Percentiles rank a stretch among this genome's conserved stretches.
phyloP scores from a whole-genome alignment of 2,888 invertebrate genomes.

The Apoda limacodes region DNA sequence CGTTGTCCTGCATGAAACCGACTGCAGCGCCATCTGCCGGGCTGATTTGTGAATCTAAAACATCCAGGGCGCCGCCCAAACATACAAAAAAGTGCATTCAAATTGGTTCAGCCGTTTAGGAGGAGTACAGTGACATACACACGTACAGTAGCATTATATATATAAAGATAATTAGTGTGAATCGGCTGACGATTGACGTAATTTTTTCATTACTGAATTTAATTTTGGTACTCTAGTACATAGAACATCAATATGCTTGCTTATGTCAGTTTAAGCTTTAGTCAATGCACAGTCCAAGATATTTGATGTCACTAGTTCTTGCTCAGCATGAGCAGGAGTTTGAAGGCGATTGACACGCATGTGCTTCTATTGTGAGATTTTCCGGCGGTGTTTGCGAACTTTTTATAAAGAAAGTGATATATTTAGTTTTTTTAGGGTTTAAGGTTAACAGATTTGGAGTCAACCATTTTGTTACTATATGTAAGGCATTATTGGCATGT shows the following conservation, averaged over 20 bases:
- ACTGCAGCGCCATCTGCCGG: no score
- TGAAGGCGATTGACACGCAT: neutral
- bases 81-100: no score
- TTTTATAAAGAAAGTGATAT: conserved; percentile 1
- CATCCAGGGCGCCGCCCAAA: no score
- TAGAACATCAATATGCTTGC: conserved; percentile 1
- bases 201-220: no score
- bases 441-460: conserved; percentile 1
- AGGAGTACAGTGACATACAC: no score
- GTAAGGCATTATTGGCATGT: neutral
- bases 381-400: neutral
- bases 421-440: conserved; percentile 6
- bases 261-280: neutral
- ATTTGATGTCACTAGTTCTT: neutral
- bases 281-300: conserved; percentile 5
- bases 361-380: neutral
- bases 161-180: neutral
- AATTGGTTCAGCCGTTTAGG: no score
- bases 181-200: conserved; percentile 1
- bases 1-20: no score
- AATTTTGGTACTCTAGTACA: neutral
- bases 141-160: no score
- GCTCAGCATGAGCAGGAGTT: no score
- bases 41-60: no score
- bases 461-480: neutral